These are phyloP conservation scores for Cerastis rubricosa DNA, from an alignment of 2,888 invertebrate species.

Conservation along the genomic window DNA sequence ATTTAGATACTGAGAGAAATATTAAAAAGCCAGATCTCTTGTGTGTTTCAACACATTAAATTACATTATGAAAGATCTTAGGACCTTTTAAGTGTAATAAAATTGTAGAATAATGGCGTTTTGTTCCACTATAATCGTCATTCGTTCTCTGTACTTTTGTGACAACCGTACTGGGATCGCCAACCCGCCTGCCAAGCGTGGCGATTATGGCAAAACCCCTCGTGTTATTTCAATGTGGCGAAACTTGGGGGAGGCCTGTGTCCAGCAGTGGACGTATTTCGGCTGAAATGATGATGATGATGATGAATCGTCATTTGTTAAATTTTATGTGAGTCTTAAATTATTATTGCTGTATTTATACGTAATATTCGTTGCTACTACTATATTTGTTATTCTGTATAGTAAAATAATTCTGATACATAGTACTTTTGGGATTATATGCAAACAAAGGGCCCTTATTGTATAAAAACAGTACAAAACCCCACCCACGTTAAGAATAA, in stretches of 20 bases:
- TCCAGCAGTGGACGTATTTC: too few species aligned
- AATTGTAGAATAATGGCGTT: slow-evolving; percentile 17
- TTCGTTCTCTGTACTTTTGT: too few species aligned
- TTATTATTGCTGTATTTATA: too few species aligned
- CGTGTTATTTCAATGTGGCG: too few species aligned
- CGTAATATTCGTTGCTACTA: slow-evolving; percentile 1
- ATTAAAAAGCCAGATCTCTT: slow-evolving; percentile 75
- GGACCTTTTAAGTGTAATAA: slow-evolving; percentile 27
- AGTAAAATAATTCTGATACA: not conserved
- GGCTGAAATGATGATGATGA: too few species aligned
- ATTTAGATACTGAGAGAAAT: slow-evolving; percentile 76
- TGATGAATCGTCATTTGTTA: slow-evolving; percentile 1
- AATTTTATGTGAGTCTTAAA: not conserved
- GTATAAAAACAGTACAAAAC: not conserved
- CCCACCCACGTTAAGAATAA: not conserved
- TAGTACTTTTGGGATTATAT: not conserved
- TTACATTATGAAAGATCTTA: slow-evolving; percentile 51
- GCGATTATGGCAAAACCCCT: too few species aligned
- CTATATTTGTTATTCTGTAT: not conserved
- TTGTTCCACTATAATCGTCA: not conserved
- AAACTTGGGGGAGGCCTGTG: too few species aligned
- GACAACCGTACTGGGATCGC: too few species aligned
- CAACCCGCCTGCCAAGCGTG: too few species aligned
- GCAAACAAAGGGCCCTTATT: not conserved
- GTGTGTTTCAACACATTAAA: slow-evolving; percentile 64